Conservation (phyloP, 2,888 invertebrate species). For the Eupithecia dodoneata region DNA sequence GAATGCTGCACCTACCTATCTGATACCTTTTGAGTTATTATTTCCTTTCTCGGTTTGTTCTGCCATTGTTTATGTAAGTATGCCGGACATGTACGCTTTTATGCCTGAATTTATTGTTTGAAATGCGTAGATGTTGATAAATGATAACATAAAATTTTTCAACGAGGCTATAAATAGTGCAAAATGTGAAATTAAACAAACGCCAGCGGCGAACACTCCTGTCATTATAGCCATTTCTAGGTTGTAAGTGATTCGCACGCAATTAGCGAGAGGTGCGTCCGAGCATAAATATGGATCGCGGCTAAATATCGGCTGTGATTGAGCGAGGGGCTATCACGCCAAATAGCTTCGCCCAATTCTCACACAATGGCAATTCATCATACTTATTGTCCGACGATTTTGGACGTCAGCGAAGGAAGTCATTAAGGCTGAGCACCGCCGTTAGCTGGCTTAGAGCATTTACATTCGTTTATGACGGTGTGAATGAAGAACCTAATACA, state of each 20-base stretch:
- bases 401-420: slow-evolving; percentile 79
- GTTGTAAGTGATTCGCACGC: slow-evolving; percentile 71
- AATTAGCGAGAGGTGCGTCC: slow-evolving; percentile 76
- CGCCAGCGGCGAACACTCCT: slow-evolving; percentile 56
- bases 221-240: slow-evolving; percentile 68
- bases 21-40: slow-evolving; percentile 66
- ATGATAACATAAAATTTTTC: slow-evolving; percentile 12
- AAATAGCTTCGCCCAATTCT: slow-evolving; percentile 71
- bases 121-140: slow-evolving; percentile 15
- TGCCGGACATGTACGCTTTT: slow-evolving; percentile 41
- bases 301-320: slow-evolving; percentile 75
- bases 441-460: slow-evolving; percentile 68
- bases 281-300: slow-evolving; percentile 71
- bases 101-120: slow-evolving; percentile 13
- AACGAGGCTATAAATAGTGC: slow-evolving; percentile 13
- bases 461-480: slow-evolving; percentile 61
- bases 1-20: slow-evolving; percentile 60
- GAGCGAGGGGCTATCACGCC: slow-evolving; percentile 75
- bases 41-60: slow-evolving; percentile 59
- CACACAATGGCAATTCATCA: slow-evolving; percentile 80
- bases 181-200: slow-evolving; percentile 12
- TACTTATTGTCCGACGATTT: slow-evolving; percentile 80
- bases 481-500: slow-evolving; percentile 60
- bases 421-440: slow-evolving; percentile 65
- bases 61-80: slow-evolving; percentile 45